Evolutionary conservation across 1,140 invertebrate species (phyloP).

Genomic region (Eriocheir sinensis): DNA sequence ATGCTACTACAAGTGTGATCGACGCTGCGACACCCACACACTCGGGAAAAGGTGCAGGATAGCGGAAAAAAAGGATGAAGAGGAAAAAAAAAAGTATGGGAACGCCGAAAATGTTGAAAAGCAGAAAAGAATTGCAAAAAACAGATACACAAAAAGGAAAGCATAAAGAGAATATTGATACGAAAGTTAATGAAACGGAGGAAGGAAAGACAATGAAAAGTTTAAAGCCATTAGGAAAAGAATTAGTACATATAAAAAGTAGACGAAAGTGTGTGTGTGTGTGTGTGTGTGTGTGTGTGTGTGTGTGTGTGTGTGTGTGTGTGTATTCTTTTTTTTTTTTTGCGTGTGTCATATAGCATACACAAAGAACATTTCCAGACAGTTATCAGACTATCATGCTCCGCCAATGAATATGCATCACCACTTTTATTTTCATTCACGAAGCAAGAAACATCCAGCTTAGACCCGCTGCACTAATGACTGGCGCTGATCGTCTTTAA

Average conservation of each 20-base stretch:
- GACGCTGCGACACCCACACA: neutral
- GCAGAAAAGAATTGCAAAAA: neutral
- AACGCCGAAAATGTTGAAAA: too few species aligned
- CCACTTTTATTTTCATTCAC: too few species aligned
- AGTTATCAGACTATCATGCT: too few species aligned
- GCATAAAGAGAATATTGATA: slow-evolving; percentile 17
- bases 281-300: slow-evolving; percentile 27
- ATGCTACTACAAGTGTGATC: neutral
- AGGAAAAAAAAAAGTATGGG: neutral
- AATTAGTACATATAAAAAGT: neutral
- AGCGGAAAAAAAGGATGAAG: neutral
- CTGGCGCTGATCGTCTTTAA: neutral
- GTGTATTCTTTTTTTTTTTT: too few species aligned
- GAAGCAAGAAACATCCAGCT: too few species aligned
- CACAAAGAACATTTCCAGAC: too few species aligned
- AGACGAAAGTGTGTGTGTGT: slow-evolving; percentile 27
- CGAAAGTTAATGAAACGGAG: neutral
- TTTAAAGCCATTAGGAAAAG: neutral
- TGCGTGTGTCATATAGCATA: too few species aligned
- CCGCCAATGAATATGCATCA: too few species aligned
- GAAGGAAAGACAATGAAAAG: neutral
- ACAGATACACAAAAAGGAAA: neutral
- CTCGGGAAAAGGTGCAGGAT: neutral
- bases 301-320: neutral
- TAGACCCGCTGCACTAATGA: slow-evolving; percentile 28